Percentiles rank a stretch among this genome's conserved stretches.
phyloP scores from a whole-genome alignment of 2,113 vertebrate species.

The Ptychochromis oligacanthus region DNA sequence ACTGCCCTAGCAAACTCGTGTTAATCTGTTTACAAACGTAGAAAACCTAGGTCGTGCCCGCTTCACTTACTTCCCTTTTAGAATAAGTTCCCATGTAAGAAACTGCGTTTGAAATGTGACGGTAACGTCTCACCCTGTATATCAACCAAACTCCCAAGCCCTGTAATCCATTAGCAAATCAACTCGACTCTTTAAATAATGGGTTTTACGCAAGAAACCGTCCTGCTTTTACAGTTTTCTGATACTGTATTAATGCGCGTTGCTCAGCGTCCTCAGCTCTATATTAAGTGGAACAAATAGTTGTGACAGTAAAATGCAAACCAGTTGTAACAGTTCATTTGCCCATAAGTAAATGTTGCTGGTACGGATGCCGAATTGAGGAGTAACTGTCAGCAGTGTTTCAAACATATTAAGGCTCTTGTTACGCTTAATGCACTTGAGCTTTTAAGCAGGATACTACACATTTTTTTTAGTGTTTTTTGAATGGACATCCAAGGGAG shows the following conservation, averaged over 20 bases:
- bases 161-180: background rate
- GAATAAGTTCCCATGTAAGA: background rate
- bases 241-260: background rate
- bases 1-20: background rate
- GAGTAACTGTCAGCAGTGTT: background rate
- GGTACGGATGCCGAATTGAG: background rate
- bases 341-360: background rate
- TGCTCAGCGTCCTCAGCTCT: background rate
- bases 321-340: background rate
- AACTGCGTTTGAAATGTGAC: background rate
- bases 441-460: background rate
- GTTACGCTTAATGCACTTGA: background rate
- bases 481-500: background rate
- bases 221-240: background rate
- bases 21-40: background rate
- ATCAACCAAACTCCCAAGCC: background rate
- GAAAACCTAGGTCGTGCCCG: background rate
- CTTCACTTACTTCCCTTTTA: background rate
- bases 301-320: background rate
- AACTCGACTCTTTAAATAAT: background rate
- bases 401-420: background rate
- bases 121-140: background rate
- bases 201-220: too few relatives aligned
- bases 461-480: background rate
- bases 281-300: background rate